These are phyloP conservation scores for Sorex fumeus DNA, from an alignment of 2,113 vertebrate genomes.

Conservation along the genomic window DNA sequence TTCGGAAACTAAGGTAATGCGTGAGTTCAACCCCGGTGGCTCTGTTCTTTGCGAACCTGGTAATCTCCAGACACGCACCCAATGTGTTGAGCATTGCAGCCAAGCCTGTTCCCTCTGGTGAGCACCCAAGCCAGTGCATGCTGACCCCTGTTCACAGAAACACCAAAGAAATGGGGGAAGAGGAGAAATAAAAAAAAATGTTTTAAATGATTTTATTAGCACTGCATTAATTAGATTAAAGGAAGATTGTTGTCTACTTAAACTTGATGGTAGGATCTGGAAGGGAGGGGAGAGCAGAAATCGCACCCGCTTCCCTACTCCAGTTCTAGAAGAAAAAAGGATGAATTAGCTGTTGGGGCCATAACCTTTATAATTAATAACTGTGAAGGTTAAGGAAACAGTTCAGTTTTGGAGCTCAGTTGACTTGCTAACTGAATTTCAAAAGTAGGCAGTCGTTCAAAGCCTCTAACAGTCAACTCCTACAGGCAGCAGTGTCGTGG, in stretches of 20 bases:
- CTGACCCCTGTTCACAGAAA: no score
- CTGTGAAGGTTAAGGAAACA: constrained; percentile 7
- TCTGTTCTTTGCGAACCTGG: no score
- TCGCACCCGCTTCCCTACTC: background rate
- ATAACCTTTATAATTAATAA: constrained; percentile 19
- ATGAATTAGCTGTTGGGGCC: background rate
- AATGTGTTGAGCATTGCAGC: no score
- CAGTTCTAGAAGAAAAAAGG: background rate
- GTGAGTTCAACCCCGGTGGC: no score
- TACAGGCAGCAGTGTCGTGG: background rate
- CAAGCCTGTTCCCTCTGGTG: no score
- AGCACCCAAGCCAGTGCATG: no score
- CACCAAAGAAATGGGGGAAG: no score
- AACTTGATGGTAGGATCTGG: background rate
- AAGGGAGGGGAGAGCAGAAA: background rate
- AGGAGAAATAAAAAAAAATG: background rate
- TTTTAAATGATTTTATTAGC: constrained; percentile 21
- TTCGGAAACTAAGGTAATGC: no score
- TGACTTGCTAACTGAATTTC: constrained; percentile 11
- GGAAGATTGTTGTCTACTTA: constrained; percentile 3
- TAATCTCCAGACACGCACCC: no score
- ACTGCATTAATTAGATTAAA: background rate
- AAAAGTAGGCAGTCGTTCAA: background rate
- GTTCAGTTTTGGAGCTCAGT: background rate
- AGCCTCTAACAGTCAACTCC: background rate